phyloP scores from a whole-genome alignment of 2,797 vertebrate genomes.

The Anguilla obscura region DNA sequence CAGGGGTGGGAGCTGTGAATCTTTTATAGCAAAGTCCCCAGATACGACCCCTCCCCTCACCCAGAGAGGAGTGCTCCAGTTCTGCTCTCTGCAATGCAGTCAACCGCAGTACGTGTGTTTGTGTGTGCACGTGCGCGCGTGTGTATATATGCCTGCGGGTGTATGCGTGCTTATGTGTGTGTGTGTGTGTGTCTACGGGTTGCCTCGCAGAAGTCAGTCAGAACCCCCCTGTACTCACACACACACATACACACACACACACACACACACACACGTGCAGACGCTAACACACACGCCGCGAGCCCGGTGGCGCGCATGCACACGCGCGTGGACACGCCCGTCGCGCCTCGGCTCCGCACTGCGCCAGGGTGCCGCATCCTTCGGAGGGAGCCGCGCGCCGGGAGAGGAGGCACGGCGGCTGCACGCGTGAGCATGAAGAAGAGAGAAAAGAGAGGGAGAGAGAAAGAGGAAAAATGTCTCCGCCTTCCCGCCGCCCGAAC shows the following conservation, averaged over 20 bases:
- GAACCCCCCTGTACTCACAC: background rate
- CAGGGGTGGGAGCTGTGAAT: constrained; percentile 2
- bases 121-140: background rate
- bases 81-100: constrained; percentile 25
- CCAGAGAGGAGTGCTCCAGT: constrained; percentile 9
- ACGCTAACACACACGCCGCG: background rate
- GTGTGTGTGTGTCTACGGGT: background rate
- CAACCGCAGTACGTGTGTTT: constrained; percentile 7
- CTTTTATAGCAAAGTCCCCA: constrained; percentile 14
- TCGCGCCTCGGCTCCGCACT: constrained; percentile 30
- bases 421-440: constrained; percentile 22
- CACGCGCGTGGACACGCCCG: constrained; percentile 23
- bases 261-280: background rate
- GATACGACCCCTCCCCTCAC: background rate
- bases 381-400: constrained; percentile 34
- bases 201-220: background rate
- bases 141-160: background rate
- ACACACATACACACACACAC: background rate
- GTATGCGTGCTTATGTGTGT: background rate
- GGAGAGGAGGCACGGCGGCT: constrained; percentile 25
- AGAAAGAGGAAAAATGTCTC: background rate
- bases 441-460: background rate
- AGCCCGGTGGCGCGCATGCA: constrained; percentile 6
- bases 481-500: background rate
- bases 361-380: constrained; percentile 35